Evolutionary conservation across 1,140 invertebrate species (phyloP), one percentile per base, ranked within the genome.

Genomic region (Drosophila sulfurigaster): DNA sequence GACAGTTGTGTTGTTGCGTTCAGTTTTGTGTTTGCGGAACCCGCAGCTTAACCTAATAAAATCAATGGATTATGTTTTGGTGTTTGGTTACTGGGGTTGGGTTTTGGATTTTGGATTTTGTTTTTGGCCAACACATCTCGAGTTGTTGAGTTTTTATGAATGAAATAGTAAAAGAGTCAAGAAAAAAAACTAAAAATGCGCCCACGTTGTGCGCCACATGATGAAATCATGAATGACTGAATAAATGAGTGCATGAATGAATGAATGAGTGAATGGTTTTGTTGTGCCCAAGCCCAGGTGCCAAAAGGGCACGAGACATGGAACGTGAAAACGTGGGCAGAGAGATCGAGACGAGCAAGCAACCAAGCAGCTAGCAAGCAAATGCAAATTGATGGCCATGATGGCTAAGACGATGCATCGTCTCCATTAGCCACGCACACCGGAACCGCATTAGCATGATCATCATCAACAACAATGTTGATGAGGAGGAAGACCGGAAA

Each of bases 381-480:
- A 89, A 89, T 89, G 83, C 83, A 89, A 89, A 88, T 89, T 89
- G 78, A 88, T 88, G 85, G 81, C 85, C 74, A 64, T 82, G 73
- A 38, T 38, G 41, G 75, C 79, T 63, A 87, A 82, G 68, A 87
- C 58, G 66, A 59, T 75, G 65, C 32, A 30, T 38, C 35, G 54
- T 45, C 54, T 73, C 69, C 73, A 79, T 80, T 83, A 87, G 79
- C 62, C 67, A 63, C 28, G 72, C 78, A 81, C 80, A 88, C 83
- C 83, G 83, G 83, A 88, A 88, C 85, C 80, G 77, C 83, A 88
- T 88, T 88, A 89, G 83, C 83, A 89, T 89, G 59, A 73, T 66
- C 62, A 65, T 65, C 62, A 65, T 56, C 56, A 30, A 16, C 56
- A 30, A 16, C 35, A 38, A 16, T 69, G 65, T 6, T 41, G 56